phyloP scores from a whole-genome alignment of 2,797 vertebrate genomes.

The Coracias cyanogaster region DNA sequence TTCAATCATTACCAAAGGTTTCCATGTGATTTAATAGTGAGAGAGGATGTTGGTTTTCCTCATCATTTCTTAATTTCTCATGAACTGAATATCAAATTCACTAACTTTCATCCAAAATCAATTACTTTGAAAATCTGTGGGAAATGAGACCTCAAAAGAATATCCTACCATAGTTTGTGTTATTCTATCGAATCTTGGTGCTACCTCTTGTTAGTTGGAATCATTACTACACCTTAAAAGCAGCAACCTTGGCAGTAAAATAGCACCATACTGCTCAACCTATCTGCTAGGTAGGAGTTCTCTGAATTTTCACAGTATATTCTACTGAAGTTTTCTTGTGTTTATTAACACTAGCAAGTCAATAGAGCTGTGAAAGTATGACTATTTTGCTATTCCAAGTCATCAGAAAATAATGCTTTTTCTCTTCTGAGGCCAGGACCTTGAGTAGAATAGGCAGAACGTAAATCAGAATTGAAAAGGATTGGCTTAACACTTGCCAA shows the following conservation, averaged over 20 bases:
- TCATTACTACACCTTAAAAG: neutral
- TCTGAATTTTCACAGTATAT: neutral
- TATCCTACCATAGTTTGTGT: constrained; percentile 12
- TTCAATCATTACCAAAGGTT: constrained; percentile 44
- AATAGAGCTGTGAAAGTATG: neutral
- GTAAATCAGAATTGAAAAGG: constrained; percentile 29
- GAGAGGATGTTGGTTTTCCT: constrained; percentile 6
- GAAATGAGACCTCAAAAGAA: constrained; percentile 17
- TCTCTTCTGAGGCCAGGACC: constrained; percentile 36
- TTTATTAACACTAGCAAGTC: constrained; percentile 14
- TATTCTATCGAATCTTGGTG: neutral
- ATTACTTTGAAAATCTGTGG: constrained; percentile 16
- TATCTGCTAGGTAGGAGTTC: neutral
- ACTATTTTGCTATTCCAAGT: neutral
- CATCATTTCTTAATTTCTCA: constrained; percentile 40
- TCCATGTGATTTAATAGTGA: constrained; percentile 36
- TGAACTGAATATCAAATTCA: constrained; percentile 21
- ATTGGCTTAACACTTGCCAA: neutral
- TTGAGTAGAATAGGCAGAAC: constrained; percentile 13
- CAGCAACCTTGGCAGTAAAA: neutral
- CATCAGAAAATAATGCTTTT: constrained; percentile 10
- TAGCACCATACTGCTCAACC: neutral
- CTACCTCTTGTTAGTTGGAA: neutral
- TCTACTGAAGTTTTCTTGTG: neutral
- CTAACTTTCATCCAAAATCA: constrained; percentile 44